Base-by-base conservation (phyloP, 2,797 vertebrate genomes). In the Carapus acus region DNA sequence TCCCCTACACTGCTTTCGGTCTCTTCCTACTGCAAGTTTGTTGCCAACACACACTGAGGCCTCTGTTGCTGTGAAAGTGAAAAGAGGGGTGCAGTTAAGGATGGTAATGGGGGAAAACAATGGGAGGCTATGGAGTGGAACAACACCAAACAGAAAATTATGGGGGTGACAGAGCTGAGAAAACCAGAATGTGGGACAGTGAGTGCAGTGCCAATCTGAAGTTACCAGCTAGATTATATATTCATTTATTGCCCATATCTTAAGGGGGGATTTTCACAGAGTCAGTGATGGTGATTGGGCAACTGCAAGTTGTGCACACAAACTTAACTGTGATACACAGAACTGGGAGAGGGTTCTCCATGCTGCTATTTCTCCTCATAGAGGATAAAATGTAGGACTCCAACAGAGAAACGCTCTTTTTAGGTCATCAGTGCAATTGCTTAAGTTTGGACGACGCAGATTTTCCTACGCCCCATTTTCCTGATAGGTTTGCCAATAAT, bases 41-140 rank as follows among this genome's bases (percentile, higher is more conserved):
- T 19, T 27, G 24, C 57, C 60, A 59, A 24, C 62, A 27, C 70
- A 83, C 81, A 83, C 68, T 73, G 70, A 76, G 67, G 71, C 75
- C 74, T 82, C 83, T 87, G 81, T 87, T 8, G 29, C 44, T 53
- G 53, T 65, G 58, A 53, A 54, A 47, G 52, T 53, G 44, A 54
- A 38, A 71, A 62, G 38, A 54, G 31, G 38, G 31, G n/a, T 16
- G 43, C 34, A 43, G 15, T n/a, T n/a, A 41, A 16, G 14, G 39
- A 62, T 17, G 38, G 29, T 13, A 22, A 11, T n/a, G 14, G 24
- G 4, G 23, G n/a, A 15, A 27, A 29, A 22, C 24, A 45, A 19
- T 22, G 33, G 8, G 31, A 36, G 41, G 33, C 34, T 37, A 6
- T 12, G 43, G 44, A 48, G 27, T 20, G 42, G 17, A 59, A 59